A percentile compares a stretch with the other conserved stretches of the same genome.
These are phyloP conservation scores for Amitus sp. DNA, from an alignment of 2,888 invertebrate genomes.

Conservation along the genomic window DNA sequence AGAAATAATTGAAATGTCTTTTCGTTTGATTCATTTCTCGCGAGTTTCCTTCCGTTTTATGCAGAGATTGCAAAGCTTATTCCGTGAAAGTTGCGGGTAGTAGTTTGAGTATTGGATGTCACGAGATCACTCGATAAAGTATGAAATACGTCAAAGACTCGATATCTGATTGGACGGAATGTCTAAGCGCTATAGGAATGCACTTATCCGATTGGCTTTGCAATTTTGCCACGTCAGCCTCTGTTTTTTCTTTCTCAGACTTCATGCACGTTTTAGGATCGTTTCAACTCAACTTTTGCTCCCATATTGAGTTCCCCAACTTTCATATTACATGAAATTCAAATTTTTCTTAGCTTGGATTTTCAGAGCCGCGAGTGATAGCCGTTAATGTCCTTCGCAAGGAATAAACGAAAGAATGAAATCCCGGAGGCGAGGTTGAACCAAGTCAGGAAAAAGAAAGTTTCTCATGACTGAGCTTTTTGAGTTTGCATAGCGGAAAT, in stretches of 20 bases:
- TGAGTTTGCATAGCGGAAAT: constrained; percentile 40
- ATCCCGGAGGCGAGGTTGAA: constrained; percentile 13
- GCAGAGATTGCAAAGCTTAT: constrained; percentile 48
- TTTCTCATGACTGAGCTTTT: constrained; percentile 35
- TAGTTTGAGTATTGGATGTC: constrained; percentile 38
- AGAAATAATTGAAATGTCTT: constrained; percentile 64
- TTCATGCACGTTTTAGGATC: not conserved
- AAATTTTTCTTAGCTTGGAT: constrained; percentile 51
- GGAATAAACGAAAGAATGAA: constrained; percentile 9
- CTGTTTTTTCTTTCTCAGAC: constrained; percentile 18
- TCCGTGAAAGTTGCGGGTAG: constrained; percentile 26
- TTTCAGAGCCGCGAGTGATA: constrained; percentile 14
- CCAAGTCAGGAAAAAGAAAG: constrained; percentile 43
- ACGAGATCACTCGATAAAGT: constrained; percentile 61
- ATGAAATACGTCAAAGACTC: constrained; percentile 63
- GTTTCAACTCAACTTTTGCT: constrained; percentile 6
- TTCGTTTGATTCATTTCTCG: constrained; percentile 63
- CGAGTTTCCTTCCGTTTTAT: constrained; percentile 59
- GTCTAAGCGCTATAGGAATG: constrained; percentile 58
- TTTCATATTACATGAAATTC: constrained; percentile 55
- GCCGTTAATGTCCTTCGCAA: constrained; percentile 22
- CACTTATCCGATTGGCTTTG: constrained; percentile 65
- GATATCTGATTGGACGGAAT: constrained; percentile 63
- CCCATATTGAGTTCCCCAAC: constrained; percentile 42
- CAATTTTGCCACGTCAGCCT: constrained; percentile 61